A percentile compares a stretch with the other conserved stretches of the same genome.
phyloP scores from a whole-genome alignment of 1,140 invertebrate genomes.

The Drosophila micromelanica region DNA sequence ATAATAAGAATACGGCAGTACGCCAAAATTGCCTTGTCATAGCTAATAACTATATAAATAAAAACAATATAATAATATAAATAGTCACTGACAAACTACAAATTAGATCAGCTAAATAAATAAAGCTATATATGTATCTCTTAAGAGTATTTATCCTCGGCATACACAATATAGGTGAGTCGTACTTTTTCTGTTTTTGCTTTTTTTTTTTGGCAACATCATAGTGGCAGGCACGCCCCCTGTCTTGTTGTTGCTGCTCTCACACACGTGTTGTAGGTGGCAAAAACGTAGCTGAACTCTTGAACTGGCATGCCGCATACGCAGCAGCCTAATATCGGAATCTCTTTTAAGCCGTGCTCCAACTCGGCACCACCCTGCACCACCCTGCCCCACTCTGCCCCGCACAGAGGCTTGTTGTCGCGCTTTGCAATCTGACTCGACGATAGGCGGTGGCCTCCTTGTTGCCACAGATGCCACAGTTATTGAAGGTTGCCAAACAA shows the following conservation, averaged over 20 bases:
- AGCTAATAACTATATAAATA: too few relatives aligned
- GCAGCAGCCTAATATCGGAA: slow-evolving; percentile 6
- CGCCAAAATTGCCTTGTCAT: too few relatives aligned
- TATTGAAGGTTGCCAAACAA: slow-evolving; percentile 33
- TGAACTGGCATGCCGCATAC: slow-evolving; percentile 56
- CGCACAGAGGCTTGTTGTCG: slow-evolving; percentile 22
- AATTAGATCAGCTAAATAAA: too few relatives aligned
- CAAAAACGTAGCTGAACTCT: slow-evolving; percentile 52
- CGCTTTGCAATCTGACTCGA: slow-evolving; percentile 39
- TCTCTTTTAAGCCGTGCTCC: slow-evolving; percentile 1
- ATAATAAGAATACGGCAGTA: too few relatives aligned
- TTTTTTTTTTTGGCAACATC: slow-evolving; percentile 37
- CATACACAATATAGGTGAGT: too few relatives aligned
- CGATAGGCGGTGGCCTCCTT: slow-evolving; percentile 37
- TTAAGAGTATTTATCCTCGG: not conserved
- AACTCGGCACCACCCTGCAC: not conserved
- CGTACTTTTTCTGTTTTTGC: too few relatives aligned
- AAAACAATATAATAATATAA: too few relatives aligned
- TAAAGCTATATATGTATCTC: too few relatives aligned
- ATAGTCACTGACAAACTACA: too few relatives aligned
- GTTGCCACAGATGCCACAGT: slow-evolving; percentile 19
- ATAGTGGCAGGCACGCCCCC: slow-evolving; percentile 62
- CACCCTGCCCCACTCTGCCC: not conserved
- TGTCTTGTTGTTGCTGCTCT: slow-evolving; percentile 8
- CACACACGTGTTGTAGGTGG: slow-evolving; percentile 46